Percentiles rank a stretch among this genome's conserved stretches.
These are phyloP conservation scores for Blomia tropicalis DNA, from an alignment of 2,888 invertebrate species.

Conservation along the genomic window DNA sequence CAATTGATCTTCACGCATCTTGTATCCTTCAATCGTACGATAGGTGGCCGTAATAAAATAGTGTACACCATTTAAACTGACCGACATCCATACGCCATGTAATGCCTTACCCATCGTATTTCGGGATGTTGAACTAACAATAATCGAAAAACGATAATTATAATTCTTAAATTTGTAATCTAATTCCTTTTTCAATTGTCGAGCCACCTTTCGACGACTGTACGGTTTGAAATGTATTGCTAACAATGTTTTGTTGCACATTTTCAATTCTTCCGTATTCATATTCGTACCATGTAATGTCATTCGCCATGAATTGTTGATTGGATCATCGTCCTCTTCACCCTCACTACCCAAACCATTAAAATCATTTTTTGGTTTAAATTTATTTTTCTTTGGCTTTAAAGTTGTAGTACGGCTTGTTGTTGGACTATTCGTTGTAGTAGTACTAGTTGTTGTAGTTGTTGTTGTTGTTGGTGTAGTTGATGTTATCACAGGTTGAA, in stretches of 20 bases:
- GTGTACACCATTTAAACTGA: neutral
- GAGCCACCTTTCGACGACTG: neutral
- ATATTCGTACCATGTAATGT: neutral
- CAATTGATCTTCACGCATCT: neutral
- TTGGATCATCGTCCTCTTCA: neutral
- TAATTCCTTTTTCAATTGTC: neutral
- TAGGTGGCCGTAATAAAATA: constrained; percentile 6
- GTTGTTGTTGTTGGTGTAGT: too few relatives aligned
- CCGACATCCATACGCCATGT: constrained; percentile 10
- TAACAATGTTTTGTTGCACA: neutral
- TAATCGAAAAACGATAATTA: neutral
- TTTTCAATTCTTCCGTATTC: neutral
- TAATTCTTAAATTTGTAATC: neutral
- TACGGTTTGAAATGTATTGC: neutral
- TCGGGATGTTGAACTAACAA: neutral
- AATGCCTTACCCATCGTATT: neutral
- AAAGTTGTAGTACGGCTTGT: neutral
- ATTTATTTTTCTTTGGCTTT: neutral
- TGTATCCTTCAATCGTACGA: neutral
- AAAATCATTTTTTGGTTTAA: neutral
- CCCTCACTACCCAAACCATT: neutral
- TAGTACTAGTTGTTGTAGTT: too few relatives aligned
- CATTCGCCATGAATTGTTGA: neutral
- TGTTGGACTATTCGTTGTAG: too few relatives aligned
- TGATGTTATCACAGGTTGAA: neutral